Evolutionary conservation across 2,797 vertebrate species (phyloP), one percentile per base, ranked within the genome.

Genomic region (Muscicapa striata): DNA sequence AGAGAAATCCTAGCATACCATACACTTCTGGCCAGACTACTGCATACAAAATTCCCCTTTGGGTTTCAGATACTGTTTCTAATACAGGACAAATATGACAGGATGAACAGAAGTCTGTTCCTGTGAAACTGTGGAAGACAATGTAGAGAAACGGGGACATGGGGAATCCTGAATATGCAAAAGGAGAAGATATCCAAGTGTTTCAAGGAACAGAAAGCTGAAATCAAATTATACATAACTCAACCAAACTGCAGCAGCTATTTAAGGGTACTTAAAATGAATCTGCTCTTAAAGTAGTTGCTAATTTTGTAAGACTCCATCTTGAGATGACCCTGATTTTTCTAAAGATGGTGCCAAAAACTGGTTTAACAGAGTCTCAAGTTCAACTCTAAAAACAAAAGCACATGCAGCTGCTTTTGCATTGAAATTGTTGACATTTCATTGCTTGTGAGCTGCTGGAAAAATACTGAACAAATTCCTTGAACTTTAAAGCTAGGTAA

Each of bases 281-380:
- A 84, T 62, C 32, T 48, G 20, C 32, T 84, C 36, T 69, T 81
- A 86, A 88, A 84, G 48, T 41, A 83, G 49, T 14, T 48, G 55
- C 66, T 84, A 54, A 82, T 75, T 94, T 91, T 66, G 16, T 61
- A 72, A 84, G 58, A n/a, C 13, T 90, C 46, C 58, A 17, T 80
- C 52, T 87, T 91, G 55, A 94, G 54, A 87, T 66, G 62, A 83
- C 29, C 51, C 23, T 93, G 70, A 86, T 81, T 88, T 93, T 88
- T 76, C 43, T 72, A 46, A 84, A 90, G 59, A 52, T 32, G 32
- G 27, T 94, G 43, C 48, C 5, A 3, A 86, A 94, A 90, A 66
- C 23, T 55, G n/a, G 51, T 68, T 78, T 52, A 81, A 68, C 40
- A 49, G 58, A 82, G 57, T 51, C 51, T 86, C 36, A 73, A 84